Evolutionary conservation across 2,888 invertebrate species (phyloP), one percentile per base, ranked within the genome.

Genomic region (Mimachlamys varia): DNA sequence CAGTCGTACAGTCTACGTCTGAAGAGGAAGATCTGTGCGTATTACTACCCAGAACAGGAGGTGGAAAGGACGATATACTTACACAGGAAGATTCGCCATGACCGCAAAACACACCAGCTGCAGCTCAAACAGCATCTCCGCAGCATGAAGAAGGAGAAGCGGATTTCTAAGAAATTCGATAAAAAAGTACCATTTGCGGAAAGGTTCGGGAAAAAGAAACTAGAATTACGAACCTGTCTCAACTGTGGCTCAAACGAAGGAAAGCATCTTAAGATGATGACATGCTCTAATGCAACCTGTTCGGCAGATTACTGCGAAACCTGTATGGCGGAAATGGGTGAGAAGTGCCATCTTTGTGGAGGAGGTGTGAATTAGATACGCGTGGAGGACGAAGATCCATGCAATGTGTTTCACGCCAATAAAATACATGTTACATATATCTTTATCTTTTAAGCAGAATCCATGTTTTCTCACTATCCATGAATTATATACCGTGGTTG

Each of bases 91-190:
- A 76, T 76, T 13, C 76, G 76, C 0, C 76, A 76, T 33, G 76
- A 76, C 76, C 19, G 76, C 12, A 76, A 76, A 17, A 76, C 76
- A 15, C 76, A 76, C 33, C 76, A 76, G 33, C 33, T 76, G 22
- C 90, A 90, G 44, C 89, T 88, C 33, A 87, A 76, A 50, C 89
- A 90, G 87, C 90, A 91, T 87, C 88, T 90, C n/a, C 88, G 53
- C 7, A 89, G 89, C 19, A 44, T 88, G 49, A 87, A 76, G 76
- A 76, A 76, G 76, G 76, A 76, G 27, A 76, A 27, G 15, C 27
- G 76, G 12, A 76, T 76, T 27, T 27, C 76, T 5, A 27, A 76
- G 33, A 76, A 76, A 76, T 27, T 13, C 22, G 33, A 76, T 33
- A 33, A 12, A 10, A 76, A 76, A 33, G 2, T 7, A 33, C 76